Evolutionary conservation across 2,797 vertebrate genomes (phyloP), one percentile per base, ranked within the genome.

Genomic region (Phoebastria nigripes): DNA sequence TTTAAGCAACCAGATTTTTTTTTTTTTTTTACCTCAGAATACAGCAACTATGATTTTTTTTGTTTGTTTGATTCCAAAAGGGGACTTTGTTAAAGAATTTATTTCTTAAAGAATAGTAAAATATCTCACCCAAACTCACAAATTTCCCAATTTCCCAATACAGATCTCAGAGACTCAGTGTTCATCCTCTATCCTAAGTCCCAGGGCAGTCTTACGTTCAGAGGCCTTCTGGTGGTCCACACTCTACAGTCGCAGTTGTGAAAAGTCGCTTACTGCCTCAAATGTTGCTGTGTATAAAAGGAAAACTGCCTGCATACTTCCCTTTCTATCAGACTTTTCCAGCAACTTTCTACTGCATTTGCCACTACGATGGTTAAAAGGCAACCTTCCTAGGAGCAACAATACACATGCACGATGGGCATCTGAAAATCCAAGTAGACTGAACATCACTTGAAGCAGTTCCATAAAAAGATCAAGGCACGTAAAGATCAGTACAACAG

Each of bases 391-490:
- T 19, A 55, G 59, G 59, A 95, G 71, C 22, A 84, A 13, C 49
- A 65, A 6, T 20, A 41, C 9, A 24, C 0, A 4, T 2, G 16
- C 67, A 51, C 17, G 0, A 89, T 0, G 7, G 55, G 28, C 37
- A 15, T 25, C 66, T 51, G 71, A 62, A 52, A 90, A 81, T 31
- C 39, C 15, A 25, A 26, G 49, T 13, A 56, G 76, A 61, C 29
- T 3, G 6, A 70, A 61, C n/a, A 15, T 10, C 51, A 28, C 59
- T 79, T 71, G 59, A 87, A 92, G 55, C 59, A 33, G 63, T 41
- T 92, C 54, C 62, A n/a, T 26, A 35, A 85, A 89, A 93, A 84
- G 78, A 94, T 82, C 80, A 93, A 93, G 82, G 59, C 29, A 92
- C 56, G 31, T 25, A 22, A 66, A 73, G 55, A 66, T 70, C 67